Percentiles rank a stretch among this genome's conserved stretches.
These are phyloP conservation scores for Apamea crenata DNA, from an alignment of 2,888 invertebrate genomes.

Conservation along the genomic window DNA sequence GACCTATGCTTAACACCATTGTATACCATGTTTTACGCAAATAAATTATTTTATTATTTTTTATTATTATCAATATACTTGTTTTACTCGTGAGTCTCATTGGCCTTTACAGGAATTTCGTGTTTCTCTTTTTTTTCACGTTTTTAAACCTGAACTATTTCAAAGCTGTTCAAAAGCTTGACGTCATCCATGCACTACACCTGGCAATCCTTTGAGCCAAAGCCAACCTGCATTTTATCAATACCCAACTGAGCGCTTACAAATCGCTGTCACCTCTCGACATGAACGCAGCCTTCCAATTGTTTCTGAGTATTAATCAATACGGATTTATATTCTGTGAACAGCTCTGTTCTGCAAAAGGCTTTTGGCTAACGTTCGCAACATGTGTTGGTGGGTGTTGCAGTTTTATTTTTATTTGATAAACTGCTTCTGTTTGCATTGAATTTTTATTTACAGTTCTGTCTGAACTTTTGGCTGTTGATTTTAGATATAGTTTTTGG, in stretches of 20 bases:
- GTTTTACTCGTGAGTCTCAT: not conserved
- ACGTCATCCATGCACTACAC: not conserved
- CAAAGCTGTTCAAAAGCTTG: not conserved
- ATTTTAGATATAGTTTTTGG: slow-evolving; percentile 8
- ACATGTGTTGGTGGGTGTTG: slow-evolving; percentile 30
- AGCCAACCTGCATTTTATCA: slow-evolving; percentile 7
- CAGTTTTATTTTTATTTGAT: slow-evolving; percentile 31
- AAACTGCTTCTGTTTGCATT: slow-evolving; percentile 17
- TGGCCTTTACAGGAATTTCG: not conserved
- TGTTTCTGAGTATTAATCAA: slow-evolving; percentile 49
- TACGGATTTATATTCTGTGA: slow-evolving; percentile 47
- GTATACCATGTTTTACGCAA: no score
- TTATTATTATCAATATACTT: not conserved
- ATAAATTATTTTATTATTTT: no score
- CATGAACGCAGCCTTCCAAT: slow-evolving; percentile 1
- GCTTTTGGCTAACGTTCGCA: slow-evolving; percentile 18
- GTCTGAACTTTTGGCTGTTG: not conserved
- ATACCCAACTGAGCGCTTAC: not conserved
- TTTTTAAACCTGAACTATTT: not conserved
- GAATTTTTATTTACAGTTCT: slow-evolving; percentile 17
- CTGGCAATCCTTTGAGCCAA: not conserved
- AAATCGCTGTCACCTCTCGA: slow-evolving; percentile 1
- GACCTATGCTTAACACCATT: no score
- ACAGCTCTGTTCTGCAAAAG: slow-evolving; percentile 37
- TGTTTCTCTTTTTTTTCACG: not conserved